A percentile compares a stretch with the other conserved stretches of the same genome.
phyloP scores from a whole-genome alignment of 2,113 vertebrate species.

The Hyaena hyaena region DNA sequence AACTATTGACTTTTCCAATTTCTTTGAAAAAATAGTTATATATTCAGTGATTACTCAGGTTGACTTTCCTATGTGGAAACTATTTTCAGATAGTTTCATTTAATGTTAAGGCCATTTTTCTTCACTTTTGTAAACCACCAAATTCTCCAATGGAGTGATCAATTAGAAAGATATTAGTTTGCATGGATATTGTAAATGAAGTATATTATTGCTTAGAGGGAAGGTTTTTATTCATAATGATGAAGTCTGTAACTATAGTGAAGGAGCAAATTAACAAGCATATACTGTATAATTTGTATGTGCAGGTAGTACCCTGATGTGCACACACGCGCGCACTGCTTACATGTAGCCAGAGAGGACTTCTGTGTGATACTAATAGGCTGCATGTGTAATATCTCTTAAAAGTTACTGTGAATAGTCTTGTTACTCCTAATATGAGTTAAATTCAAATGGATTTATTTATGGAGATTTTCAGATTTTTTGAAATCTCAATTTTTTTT shows the following conservation, averaged over 20 bases:
- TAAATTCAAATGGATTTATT: background rate
- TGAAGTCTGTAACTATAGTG: background rate
- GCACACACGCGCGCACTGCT: background rate
- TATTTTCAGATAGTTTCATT: background rate
- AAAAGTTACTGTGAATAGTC: background rate
- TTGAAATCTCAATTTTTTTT: background rate
- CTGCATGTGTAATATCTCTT: background rate
- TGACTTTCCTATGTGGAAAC: background rate
- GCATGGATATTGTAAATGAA: background rate
- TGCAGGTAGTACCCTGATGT: background rate
- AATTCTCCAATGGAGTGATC: background rate
- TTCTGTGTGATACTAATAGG: background rate
- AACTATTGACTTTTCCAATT: background rate
- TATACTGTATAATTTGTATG: background rate
- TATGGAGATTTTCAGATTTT: background rate
- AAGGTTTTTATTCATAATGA: background rate
- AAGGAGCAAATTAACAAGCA: background rate
- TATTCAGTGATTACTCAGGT: background rate
- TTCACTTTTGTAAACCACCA: background rate
- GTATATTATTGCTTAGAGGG: background rate
- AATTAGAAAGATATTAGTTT: background rate
- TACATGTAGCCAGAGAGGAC: background rate
- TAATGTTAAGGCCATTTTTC: background rate
- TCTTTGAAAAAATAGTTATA: background rate
- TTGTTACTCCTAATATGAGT: background rate